phyloP scores from a whole-genome alignment of 2,797 vertebrate genomes.

The Fistularia tabacaria region DNA sequence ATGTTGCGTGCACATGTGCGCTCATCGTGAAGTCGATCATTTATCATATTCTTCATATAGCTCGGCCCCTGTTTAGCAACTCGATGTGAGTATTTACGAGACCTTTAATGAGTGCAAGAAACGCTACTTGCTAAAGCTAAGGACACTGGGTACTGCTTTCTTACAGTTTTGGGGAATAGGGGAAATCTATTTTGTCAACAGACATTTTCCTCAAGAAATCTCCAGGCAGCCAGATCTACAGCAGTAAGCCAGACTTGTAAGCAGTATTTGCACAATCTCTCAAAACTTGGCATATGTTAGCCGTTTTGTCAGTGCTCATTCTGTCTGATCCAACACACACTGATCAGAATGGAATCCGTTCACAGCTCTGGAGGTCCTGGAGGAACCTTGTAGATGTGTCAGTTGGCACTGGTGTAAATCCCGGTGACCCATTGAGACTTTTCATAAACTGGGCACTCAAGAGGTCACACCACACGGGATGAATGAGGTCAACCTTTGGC shows the following conservation, averaged over 20 bases:
- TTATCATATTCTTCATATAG: slow-evolving; percentile 17
- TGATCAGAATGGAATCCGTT: slow-evolving; percentile 8
- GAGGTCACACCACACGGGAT: slow-evolving; percentile 57
- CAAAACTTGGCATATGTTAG: slow-evolving; percentile 1
- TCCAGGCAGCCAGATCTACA: slow-evolving; percentile 26
- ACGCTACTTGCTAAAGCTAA: slow-evolving; percentile 21
- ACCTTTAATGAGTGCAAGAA: slow-evolving; percentile 46
- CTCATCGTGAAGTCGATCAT: slow-evolving; percentile 5
- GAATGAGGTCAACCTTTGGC: slow-evolving; percentile 70
- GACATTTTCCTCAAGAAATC: slow-evolving; percentile 28
- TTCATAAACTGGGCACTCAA: slow-evolving; percentile 59
- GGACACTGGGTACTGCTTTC: slow-evolving; percentile 17
- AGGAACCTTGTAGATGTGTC: slow-evolving; percentile 35
- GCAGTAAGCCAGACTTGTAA: background rate
- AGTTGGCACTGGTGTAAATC: slow-evolving; percentile 50
- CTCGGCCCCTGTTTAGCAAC: background rate
- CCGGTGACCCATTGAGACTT: slow-evolving; percentile 56
- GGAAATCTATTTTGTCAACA: slow-evolving; percentile 29
- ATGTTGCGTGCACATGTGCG: background rate
- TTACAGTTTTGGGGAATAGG: slow-evolving; percentile 2
- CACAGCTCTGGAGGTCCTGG: slow-evolving; percentile 1
- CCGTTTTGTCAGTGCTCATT: background rate
- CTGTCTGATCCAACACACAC: background rate
- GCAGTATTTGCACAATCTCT: slow-evolving; percentile 7
- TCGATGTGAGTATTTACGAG: slow-evolving; percentile 46